Evolutionary conservation across 2,113 vertebrate species (phyloP), one percentile per base, ranked within the genome.

Genomic region (Clarias gariepinus): DNA sequence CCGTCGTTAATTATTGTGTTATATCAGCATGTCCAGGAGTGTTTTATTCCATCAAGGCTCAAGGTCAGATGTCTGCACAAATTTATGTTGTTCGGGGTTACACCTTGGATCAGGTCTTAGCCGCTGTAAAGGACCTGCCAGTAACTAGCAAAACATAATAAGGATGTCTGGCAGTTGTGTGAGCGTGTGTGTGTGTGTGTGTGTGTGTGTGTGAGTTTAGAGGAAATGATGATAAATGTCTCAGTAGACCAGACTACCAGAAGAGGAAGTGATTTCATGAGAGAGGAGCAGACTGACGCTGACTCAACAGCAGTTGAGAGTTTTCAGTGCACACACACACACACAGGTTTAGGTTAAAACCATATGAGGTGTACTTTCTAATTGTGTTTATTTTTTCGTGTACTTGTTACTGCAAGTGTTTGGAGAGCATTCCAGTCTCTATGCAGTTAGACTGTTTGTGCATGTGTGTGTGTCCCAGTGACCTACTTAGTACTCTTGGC

Each of bases 241-340:
- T 78, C 71, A 64, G 83, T 58, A 61, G 52, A 33, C 41, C 78
- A 55, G 61, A 58, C 71, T 57, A 71, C 33, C 57, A 52, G 47
- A 74, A 71, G 74, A 84, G 89, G 87, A 90, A 88, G 81, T 88
- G 66, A 90, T 36, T 81, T 89, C 71, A 88, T 85, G 66, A 85
- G 23, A 60, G 28, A 84, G 77, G 85, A 81, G n/a, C 76, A 80
- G 76, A 55, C 80, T 41, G 84, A 41, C 15, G 89, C 84, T 88
- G 87, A 90, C 47, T 90, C 87, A 88, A 68, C 74, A 77, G n/a
- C 2, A 68, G 47, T 47, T 7, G 7, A 47, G 57, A 83, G 55
- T 33, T 84, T 13, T 84, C 66, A n/a, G 23, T 68, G 19, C 41
- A 33, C 16, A 58, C 58, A 66, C 60, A 52, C 36, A 52, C 58